Evolutionary conservation across 2,113 vertebrate species (phyloP).

Genomic region (Rhizomys pruinosus): DNA sequence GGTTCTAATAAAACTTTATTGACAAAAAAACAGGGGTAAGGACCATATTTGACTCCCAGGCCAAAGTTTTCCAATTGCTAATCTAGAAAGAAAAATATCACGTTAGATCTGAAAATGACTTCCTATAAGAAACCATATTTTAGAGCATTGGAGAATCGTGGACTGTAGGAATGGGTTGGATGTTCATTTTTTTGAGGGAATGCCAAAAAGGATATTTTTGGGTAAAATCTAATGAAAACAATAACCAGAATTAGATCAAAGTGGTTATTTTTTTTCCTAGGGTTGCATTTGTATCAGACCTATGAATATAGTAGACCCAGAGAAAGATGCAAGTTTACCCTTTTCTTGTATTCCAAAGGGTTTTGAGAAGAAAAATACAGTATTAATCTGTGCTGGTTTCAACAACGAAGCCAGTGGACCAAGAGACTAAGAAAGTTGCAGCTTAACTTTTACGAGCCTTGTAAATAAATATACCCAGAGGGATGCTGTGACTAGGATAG

Average conservation of each 20-base stretch:
- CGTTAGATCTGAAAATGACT: background rate
- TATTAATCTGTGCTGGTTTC: background rate
- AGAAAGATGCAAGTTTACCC: background rate
- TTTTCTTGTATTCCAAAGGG: background rate
- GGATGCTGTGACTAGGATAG: background rate
- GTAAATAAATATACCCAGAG: background rate
- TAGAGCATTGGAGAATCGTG: background rate
- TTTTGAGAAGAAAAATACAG: background rate
- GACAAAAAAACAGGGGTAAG: background rate
- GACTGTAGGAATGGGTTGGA: background rate
- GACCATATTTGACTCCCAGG: background rate
- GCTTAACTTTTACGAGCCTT: background rate
- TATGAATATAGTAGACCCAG: background rate
- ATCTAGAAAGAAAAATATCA: background rate
- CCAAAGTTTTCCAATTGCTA: background rate
- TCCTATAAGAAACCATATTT: background rate
- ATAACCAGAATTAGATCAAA: background rate
- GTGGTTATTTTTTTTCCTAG: background rate
- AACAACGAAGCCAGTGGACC: background rate
- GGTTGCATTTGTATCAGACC: background rate
- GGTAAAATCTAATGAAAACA: background rate
- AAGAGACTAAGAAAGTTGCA: background rate
- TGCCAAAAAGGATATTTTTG: background rate
- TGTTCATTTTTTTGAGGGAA: conserved; percentile 22
- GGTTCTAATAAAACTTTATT: conserved; percentile 9